Evolutionary conservation across 2,113 vertebrate species (phyloP), one percentile per base, ranked within the genome.

Genomic region (Patagioenas fasciata): DNA sequence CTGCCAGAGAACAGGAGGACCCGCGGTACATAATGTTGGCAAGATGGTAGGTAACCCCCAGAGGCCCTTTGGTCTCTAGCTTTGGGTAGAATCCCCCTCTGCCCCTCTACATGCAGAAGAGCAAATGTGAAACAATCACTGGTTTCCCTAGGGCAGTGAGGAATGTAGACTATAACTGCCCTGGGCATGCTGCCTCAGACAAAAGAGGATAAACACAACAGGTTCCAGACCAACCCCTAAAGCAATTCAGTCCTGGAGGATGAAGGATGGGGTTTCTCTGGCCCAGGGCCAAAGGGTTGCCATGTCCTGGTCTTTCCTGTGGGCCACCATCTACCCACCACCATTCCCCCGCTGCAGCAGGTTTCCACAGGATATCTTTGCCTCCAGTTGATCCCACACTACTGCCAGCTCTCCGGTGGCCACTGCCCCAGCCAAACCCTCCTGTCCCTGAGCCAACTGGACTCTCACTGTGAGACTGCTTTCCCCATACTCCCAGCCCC

Each of bases 21-120:
- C 36, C 66, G n/a, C 1, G 1, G 10, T 58, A 15, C 1, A 5
- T 26, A 61, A 20, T 1, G 1, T 5, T 44, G 31, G 28, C 18
- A 56, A 80, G 32, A n/a, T 10, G 6, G 15, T 12, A 51, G 26
- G 54, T 18, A 20, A 26, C 6, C 21, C 7, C 6, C 40, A 51
- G 51, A 77, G n/a, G 6, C 26, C 34, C 34, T 73, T 51, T 29
- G 19, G 24, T 54, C 64, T 62, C 26, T 56, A 42, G 26, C 8
- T 66, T 66, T 78, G n/a, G 24, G 28, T 16, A 67, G 28, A 47
- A 61, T 51, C 11, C 40, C 19, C 15, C 57, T 48, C 23, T 77
- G 53, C 9, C 9, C 40, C 47, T 77, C 40, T 65, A 77, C 40
- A 44, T 0, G 1, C 38, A 72, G 51, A 77, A 71, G 7, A 40